Percentiles rank a stretch among this genome's conserved stretches.
Evolutionary conservation across 2,113 vertebrate genomes (phyloP).

Genomic region (Tautogolabrus adspersus): DNA sequence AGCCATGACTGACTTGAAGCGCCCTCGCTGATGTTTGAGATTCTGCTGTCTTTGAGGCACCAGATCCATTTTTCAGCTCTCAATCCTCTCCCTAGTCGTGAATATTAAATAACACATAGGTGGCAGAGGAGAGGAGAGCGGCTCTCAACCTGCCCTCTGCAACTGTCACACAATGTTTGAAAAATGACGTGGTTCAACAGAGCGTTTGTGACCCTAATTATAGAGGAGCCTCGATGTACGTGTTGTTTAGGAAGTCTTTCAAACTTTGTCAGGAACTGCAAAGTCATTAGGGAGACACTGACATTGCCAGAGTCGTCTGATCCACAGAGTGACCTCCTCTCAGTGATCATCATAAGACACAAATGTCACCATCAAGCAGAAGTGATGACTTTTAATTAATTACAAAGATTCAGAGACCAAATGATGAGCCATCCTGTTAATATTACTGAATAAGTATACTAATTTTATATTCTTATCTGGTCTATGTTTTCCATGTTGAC

Average conservation of each 20-base stretch:
- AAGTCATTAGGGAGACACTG: constrained; percentile 24
- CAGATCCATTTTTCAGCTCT: constrained; percentile 1
- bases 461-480: too few species aligned
- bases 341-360: not conserved
- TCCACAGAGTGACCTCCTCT: not conserved
- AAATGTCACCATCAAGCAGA: not conserved
- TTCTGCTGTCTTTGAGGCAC: constrained; percentile 2
- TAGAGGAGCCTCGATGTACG: constrained; percentile 21
- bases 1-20: too few species aligned
- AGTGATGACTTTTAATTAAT: not conserved
- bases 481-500: too few species aligned
- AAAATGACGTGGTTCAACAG: constrained; percentile 63
- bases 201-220: constrained; percentile 66
- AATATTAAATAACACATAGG: constrained; percentile 47
- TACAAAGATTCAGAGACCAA: not conserved
- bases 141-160: constrained; percentile 31
- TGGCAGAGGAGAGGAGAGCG: constrained; percentile 20
- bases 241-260: constrained; percentile 54
- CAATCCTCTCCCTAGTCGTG: not conserved
- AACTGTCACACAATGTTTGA: constrained; percentile 60
- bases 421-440: not conserved
- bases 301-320: constrained; percentile 25
- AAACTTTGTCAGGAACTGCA: constrained; percentile 48
- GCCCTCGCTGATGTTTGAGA: not conserved
- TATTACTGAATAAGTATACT: not conserved